Evolutionary conservation across 2,113 vertebrate species (phyloP), one percentile per base, ranked within the genome.

Genomic region (Delphinapterus leucas): DNA sequence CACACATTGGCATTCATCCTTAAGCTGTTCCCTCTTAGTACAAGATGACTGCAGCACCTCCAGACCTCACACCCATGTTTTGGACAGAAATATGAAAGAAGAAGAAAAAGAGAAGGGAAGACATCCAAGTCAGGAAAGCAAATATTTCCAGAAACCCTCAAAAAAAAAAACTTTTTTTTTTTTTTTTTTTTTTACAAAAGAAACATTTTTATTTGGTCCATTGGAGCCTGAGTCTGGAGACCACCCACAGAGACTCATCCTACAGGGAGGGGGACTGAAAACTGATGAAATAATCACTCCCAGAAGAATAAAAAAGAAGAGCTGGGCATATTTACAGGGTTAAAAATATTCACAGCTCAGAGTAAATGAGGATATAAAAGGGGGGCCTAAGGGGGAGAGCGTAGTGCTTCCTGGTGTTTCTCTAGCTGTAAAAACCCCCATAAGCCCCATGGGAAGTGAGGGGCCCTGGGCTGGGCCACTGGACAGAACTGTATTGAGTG

Each of bases 141-240:
- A 60, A 33, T n/a, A n/a, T 38, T 84, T 36, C 36, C 49, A 23
- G 47, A 47, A 88, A 65, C 8, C 12, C 14, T 82, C 10, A 44
- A n/a, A n/a, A 38, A 67, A 49, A 9, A 44, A 12, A 0, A 9
- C 26, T 26, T 61, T 23, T 9, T 60, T 20, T 28, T 12, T 21
- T 61, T 88, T 88, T 88, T 18, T 31, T 13, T 23, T 63, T 88
- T 88, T 76, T 5, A 61, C 33, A 26, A 36, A 61, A 47, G 99
- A 99, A 99, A 98, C 96, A 98, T 99, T 95, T 97, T 99, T 99
- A 99, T 99, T 99, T 99, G 99, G 99, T 99, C 99, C 99, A 14
- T 98, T 96, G 98, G 99, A 99, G 99, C 99, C 99, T 99, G 99
- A 99, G 99, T 99, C 99, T 99, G 98, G 99, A 99, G 99, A 99